Evolutionary conservation across 2,113 vertebrate genomes (phyloP).

Genomic region (Prinia subflava): DNA sequence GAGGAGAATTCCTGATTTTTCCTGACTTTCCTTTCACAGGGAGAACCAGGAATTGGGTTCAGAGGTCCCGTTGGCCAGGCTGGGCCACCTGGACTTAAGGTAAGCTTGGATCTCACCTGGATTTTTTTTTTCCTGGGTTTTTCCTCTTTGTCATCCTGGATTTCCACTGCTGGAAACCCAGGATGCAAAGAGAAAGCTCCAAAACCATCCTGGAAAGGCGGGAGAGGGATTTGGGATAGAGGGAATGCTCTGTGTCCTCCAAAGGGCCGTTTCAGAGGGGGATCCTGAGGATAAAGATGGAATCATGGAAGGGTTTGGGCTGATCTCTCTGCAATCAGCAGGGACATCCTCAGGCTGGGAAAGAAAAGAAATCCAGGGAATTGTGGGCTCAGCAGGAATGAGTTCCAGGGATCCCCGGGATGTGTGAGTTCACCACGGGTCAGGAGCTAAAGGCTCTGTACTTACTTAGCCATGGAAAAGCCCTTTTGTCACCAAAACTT

Average conservation of each 20-base stretch:
- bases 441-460: neutral
- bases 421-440: neutral
- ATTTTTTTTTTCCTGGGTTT: neutral
- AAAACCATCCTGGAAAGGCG: neutral
- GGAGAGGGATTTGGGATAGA: neutral
- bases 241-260: neutral
- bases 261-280: neutral
- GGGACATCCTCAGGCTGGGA: neutral
- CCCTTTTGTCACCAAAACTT: neutral
- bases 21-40: conserved; percentile 46
- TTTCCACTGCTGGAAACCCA: neutral
- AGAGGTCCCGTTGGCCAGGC: conserved; percentile 84
- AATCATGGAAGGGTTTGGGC: neutral
- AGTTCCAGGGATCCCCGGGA: neutral
- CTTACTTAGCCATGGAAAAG: neutral
- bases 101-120: neutral
- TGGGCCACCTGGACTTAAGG: conserved; percentile 85
- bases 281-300: neutral
- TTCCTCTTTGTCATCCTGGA: neutral
- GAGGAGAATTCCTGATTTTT: neutral
- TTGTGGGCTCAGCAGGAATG: neutral
- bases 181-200: neutral
- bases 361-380: neutral
- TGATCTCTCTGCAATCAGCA: neutral
- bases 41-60: conserved; percentile 85